Conservation (phyloP, 2,113 vertebrate genomes). For the Chelonoidis abingdonii region DNA sequence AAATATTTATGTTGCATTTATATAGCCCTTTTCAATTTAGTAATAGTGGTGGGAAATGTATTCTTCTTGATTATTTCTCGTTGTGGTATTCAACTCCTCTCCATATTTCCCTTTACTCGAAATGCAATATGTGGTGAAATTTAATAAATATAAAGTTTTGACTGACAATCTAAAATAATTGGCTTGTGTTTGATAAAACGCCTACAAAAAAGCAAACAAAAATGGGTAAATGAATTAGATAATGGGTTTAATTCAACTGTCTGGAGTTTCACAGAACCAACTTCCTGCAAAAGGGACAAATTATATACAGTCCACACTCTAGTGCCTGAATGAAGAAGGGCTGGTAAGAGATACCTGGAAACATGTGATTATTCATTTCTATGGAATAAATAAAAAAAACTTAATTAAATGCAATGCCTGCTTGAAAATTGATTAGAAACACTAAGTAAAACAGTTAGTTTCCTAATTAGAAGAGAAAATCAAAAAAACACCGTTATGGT, state of each 20-base stretch:
- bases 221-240: not conserved
- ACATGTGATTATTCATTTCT: conserved; percentile 34
- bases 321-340: not conserved
- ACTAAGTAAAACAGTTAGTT: conserved; percentile 19
- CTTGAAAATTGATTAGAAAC: conserved; percentile 52
- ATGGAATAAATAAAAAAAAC: conserved; percentile 26
- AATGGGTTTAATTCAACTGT: not conserved
- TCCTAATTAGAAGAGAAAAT: conserved; percentile 7
- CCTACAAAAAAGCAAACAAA: not conserved
- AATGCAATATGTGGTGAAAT: not conserved
- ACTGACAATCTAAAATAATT: conserved; percentile 12
- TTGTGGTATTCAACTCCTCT: not conserved
- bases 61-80: not conserved
- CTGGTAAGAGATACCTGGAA: conserved; percentile 39
- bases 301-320: not conserved
- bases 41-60: not conserved
- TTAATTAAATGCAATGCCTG: not conserved
- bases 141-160: not conserved
- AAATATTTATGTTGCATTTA: not conserved
- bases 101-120: not conserved
- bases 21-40: not conserved
- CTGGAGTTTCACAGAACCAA: not conserved
- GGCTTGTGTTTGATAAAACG: not conserved
- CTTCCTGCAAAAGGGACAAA: not conserved
- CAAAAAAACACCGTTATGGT: conserved; percentile 7